Evolutionary conservation across 2,797 vertebrate genomes (phyloP), one percentile per base, ranked within the genome.

Genomic region (Poecile montanus): DNA sequence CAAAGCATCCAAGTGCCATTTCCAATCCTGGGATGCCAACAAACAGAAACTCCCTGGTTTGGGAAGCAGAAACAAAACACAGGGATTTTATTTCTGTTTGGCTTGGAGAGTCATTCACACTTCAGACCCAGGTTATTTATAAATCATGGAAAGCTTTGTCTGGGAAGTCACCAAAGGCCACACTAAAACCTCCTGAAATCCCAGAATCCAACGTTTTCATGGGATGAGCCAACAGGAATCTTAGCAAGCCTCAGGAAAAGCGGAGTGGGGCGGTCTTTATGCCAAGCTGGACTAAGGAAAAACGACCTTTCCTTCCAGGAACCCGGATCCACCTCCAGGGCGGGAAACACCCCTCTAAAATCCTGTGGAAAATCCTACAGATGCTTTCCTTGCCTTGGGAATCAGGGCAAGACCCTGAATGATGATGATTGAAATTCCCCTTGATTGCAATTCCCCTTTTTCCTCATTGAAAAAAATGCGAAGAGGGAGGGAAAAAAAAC

Each of bases 401-500:
- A n/a, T 18, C 10, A 3, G 19, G 9, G 11, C 30, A 47, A 72
- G 6, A 16, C 48, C 6, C 40, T 42, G n/a, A 53, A 27, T 1
- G 12, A 27, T 1, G 11, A 30, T 1, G 6, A 7, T 0, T 38
- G 36, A 67, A 75, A 51, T 27, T 11, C 9, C 36, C 36, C 25
- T 42, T 5, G 42, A 21, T 3, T 12, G 36, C 36, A 66, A 66
- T 18, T 18, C 14, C 12, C 7, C 7, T 45, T 67, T 67, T 60
- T n/a, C 53, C 38, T 58, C 32, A 1, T 1, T 10, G 18, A 51
- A 58, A 75, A 85, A 21, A 8, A 75, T 23, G 2, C 27, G 4
- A 27, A 19, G 7, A 2, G 2, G 10, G 3, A 2, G 3, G 1
- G 5, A 18, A 27, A 16, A 16, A 27, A 20, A 32, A 7, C 13